phyloP scores from a whole-genome alignment of 2,113 vertebrate species.

The Otolemur garnettii region DNA sequence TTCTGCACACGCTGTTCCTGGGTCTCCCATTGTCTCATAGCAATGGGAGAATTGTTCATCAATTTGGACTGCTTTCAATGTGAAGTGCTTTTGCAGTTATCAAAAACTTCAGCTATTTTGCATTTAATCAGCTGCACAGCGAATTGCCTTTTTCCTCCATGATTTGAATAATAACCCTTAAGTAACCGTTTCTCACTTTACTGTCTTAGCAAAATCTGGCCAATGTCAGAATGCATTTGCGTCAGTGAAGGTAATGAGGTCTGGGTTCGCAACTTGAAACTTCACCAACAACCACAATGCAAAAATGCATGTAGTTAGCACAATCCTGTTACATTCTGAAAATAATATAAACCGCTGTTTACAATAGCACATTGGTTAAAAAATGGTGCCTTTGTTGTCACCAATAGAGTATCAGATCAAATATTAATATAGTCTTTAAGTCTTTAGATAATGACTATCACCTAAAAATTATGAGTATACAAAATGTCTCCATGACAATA shows the following conservation, averaged over 20 bases:
- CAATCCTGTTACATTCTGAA: not conserved
- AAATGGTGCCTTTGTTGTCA: not conserved
- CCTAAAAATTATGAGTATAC: not conserved
- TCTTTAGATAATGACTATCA: not conserved
- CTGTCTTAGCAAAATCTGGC: not conserved
- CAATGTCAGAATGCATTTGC: not conserved
- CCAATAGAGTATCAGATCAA: slow-evolving; percentile 12
- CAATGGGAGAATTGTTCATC: slow-evolving; percentile 53
- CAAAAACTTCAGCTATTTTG: slow-evolving; percentile 45
- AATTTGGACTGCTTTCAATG: slow-evolving; percentile 46
- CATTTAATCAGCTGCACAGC: slow-evolving; percentile 38
- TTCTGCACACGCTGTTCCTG: not conserved
- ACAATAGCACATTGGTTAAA: not conserved
- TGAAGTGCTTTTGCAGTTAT: slow-evolving; percentile 51
- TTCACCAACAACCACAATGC: not conserved
- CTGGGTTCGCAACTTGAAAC: not conserved
- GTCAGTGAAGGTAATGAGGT: not conserved
- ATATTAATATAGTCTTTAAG: not conserved
- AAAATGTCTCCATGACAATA: not conserved
- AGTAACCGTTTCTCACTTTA: not conserved
- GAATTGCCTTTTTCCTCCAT: slow-evolving; percentile 25
- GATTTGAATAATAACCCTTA: slow-evolving; percentile 47
- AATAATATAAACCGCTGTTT: not conserved
- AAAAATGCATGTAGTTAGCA: not conserved
- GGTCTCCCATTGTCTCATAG: slow-evolving; percentile 44